phyloP scores from a whole-genome alignment of 2,888 invertebrate species.

The Hyposoter didymator region DNA sequence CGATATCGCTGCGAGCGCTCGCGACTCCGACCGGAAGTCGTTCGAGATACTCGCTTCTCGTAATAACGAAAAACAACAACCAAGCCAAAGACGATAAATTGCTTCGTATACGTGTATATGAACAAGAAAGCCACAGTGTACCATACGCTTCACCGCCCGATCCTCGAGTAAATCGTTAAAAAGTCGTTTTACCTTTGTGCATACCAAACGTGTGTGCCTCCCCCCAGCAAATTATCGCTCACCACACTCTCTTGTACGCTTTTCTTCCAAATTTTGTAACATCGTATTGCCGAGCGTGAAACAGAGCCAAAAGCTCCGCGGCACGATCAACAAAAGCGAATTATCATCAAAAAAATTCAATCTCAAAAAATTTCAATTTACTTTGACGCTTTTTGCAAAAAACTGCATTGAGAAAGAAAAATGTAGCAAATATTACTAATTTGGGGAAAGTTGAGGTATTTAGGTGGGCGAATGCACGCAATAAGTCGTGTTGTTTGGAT shows the following conservation, averaged over 20 bases:
- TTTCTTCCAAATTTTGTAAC: neutral
- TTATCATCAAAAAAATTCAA: neutral
- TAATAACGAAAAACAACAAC: slow-evolving; percentile 76
- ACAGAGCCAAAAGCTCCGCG: neutral
- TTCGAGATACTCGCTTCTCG: slow-evolving; percentile 76
- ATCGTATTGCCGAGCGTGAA: neutral
- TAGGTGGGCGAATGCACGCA: neutral
- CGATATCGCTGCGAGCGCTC: slow-evolving; percentile 75
- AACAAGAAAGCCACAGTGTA: slow-evolving; percentile 22
- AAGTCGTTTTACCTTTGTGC: slow-evolving; percentile 4
- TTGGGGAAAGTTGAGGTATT: neutral
- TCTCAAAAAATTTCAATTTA: neutral
- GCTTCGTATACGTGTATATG: slow-evolving; percentile 22
- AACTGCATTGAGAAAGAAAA: neutral
- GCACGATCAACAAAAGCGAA: neutral
- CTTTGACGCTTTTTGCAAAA: neutral
- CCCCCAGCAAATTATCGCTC: neutral
- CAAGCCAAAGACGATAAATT: slow-evolving; percentile 76
- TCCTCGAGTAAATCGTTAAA: slow-evolving; percentile 1
- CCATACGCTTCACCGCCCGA: slow-evolving; percentile 5
- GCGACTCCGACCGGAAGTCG: slow-evolving; percentile 78
- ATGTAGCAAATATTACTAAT: neutral
- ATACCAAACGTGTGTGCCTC: neutral
- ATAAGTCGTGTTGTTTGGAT: neutral
- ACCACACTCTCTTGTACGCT: neutral